A percentile compares a stretch with the other conserved stretches of the same genome.
phyloP scores from a whole-genome alignment of 2,797 vertebrate genomes.

The Labeo calbasu region DNA sequence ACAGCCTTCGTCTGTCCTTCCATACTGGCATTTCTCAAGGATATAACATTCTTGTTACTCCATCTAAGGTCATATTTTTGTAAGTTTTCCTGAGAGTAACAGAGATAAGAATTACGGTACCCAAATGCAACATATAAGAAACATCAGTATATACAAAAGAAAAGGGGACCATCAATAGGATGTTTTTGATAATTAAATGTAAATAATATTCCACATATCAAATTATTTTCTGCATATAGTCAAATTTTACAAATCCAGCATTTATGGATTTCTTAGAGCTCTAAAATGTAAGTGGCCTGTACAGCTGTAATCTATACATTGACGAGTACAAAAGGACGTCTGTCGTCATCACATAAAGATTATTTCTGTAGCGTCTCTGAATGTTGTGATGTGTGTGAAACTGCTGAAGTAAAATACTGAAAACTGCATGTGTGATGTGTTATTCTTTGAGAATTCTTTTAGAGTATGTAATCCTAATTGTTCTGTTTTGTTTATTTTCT shows the following conservation, averaged over 20 bases:
- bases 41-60: constrained; percentile 11
- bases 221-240: constrained; percentile 41
- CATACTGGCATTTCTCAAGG: constrained; percentile 1
- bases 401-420: constrained; percentile 31
- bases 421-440: neutral
- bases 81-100: constrained; percentile 72
- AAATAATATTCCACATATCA: constrained; percentile 64
- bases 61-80: constrained; percentile 63
- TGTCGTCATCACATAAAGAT: constrained; percentile 26
- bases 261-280: constrained; percentile 28
- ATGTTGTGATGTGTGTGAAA: constrained; percentile 39
- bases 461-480: neutral
- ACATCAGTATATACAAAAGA: constrained; percentile 70
- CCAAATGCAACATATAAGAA: constrained; percentile 46
- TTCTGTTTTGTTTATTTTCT: neutral
- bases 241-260: constrained; percentile 15
- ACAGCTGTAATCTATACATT: constrained; percentile 30
- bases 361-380: constrained; percentile 29
- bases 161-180: neutral
- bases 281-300: constrained; percentile 27
- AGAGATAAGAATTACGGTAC: constrained; percentile 51
- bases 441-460: constrained; percentile 15
- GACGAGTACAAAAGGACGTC: constrained; percentile 49
- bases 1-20: constrained; percentile 6
- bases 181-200: constrained; percentile 67